Evolutionary conservation across 2,113 vertebrate genomes (phyloP).

Genomic region (Chinchilla lanigera): DNA sequence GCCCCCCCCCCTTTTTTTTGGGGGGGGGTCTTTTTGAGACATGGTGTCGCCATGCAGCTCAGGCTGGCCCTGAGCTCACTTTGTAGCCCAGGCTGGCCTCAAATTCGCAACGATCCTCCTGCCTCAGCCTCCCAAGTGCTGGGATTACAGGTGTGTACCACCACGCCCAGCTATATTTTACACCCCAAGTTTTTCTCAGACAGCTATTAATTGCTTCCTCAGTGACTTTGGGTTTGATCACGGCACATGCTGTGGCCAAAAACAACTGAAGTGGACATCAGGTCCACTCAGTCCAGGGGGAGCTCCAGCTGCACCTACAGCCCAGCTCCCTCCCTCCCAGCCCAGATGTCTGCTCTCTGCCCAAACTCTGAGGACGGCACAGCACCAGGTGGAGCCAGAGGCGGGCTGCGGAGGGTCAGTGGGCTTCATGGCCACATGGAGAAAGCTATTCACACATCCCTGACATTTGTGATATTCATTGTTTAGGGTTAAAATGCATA

Average conservation of each 20-base stretch:
- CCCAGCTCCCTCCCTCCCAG: not conserved
- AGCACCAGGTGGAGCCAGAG: not conserved
- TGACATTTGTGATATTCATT: not conserved
- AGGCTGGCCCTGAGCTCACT: too few species aligned
- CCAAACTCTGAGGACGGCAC: not conserved
- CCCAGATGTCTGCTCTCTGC: not conserved
- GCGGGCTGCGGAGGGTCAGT: not conserved
- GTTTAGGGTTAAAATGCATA: constrained; percentile 1
- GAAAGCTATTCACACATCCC: not conserved
- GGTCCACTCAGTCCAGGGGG: not conserved
- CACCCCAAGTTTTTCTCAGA: constrained; percentile 35
- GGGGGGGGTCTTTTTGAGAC: too few species aligned
- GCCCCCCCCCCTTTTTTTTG: too few species aligned
- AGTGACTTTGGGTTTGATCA: not conserved
- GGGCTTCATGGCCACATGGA: not conserved
- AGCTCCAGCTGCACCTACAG: not conserved
- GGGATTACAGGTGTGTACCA: too few species aligned
- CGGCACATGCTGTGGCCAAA: not conserved
- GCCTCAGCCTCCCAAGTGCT: too few species aligned
- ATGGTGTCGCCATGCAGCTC: too few species aligned
- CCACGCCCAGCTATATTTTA: constrained; percentile 15
- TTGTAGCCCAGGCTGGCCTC: too few species aligned
- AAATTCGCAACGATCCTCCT: too few species aligned
- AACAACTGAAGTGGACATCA: not conserved
- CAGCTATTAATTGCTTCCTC: not conserved